phyloP scores from a whole-genome alignment of 2,797 vertebrate species.

The Buceros bicornis region DNA sequence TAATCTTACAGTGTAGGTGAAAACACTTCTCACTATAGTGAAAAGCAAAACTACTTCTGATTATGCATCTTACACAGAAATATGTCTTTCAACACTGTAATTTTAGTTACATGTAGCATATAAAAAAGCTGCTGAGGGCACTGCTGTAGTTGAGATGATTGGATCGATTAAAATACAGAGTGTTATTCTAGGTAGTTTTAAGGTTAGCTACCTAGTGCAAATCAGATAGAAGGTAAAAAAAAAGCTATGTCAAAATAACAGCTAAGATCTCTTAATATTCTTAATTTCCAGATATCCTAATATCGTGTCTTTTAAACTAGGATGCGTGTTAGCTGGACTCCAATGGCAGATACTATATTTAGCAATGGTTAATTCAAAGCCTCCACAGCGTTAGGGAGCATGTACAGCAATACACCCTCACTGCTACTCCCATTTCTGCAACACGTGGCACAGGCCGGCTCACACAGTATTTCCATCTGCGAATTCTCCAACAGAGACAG shows the following conservation, averaged over 20 bases:
- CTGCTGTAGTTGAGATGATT: not conserved
- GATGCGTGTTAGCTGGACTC: not conserved
- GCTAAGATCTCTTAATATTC: not conserved
- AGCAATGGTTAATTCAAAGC: not conserved
- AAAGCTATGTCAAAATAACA: not conserved
- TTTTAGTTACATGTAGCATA: not conserved
- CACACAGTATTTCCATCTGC: fast-evolving
- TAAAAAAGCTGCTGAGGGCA: not conserved
- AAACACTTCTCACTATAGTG: not conserved
- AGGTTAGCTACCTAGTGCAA: not conserved
- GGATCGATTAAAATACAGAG: not conserved
- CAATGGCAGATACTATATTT: not conserved
- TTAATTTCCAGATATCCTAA: not conserved
- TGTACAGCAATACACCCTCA: not conserved
- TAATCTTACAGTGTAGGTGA: not conserved
- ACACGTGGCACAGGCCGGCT: not conserved
- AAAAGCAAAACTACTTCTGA: not conserved
- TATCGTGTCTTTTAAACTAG: not conserved
- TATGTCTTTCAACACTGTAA: not conserved
- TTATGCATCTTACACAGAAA: not conserved
- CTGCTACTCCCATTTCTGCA: not conserved
- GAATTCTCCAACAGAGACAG: not conserved
- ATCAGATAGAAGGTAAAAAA: not conserved
- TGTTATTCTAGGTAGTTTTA: not conserved
- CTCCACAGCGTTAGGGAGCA: not conserved